phyloP scores from a whole-genome alignment of 2,888 invertebrate genomes.

The Pristionchus exspectatus region DNA sequence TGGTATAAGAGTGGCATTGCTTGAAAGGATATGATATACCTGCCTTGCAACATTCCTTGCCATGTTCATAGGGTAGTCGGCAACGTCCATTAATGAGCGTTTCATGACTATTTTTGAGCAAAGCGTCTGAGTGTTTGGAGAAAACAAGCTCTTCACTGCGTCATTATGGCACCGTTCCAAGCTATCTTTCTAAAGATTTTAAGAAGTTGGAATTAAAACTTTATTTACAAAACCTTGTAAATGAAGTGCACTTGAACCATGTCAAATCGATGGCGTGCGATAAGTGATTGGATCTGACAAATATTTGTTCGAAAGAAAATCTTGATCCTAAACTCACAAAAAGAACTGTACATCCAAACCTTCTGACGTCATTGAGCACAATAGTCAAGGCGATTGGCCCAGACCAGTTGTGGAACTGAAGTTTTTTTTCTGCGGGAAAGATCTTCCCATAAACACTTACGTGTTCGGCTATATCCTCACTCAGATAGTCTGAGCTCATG shows the following conservation, averaged over 20 bases:
- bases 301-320: no score
- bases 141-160: background rate
- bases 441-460: background rate
- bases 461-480: background rate
- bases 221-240: background rate
- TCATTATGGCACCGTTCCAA: background rate
- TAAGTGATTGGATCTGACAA: background rate
- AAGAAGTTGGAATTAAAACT: no score
- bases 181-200: background rate
- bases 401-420: conserved; percentile 12
- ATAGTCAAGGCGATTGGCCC: conserved; percentile 16
- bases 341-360: background rate
- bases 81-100: background rate
- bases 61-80: conserved; percentile 51
- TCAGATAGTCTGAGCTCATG: background rate
- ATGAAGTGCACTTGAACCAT: conserved; percentile 34
- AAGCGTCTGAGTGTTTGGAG: background rate
- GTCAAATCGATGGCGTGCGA: background rate
- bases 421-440: no score
- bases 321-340: background rate
- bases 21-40: no score
- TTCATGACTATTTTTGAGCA: background rate
- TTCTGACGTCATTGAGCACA: background rate
- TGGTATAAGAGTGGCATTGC: no score
- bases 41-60: conserved; percentile 32